phyloP scores from a whole-genome alignment of 1,140 invertebrate species.

The Sinonovacula constricta region DNA sequence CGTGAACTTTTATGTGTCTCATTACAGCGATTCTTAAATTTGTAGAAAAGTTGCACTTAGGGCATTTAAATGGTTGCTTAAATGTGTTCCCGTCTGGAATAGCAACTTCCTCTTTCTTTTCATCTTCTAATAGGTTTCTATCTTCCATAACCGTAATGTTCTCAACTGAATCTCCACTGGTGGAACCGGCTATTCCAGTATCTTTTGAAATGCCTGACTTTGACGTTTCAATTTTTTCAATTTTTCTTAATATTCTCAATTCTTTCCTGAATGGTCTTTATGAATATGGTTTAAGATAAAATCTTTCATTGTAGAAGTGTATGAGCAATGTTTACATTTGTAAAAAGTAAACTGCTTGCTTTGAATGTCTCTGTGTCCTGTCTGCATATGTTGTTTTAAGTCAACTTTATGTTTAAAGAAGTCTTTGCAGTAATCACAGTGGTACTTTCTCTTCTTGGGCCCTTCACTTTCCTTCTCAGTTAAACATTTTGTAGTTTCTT shows the following conservation, averaged over 20 bases:
- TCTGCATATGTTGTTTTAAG: slow-evolving; percentile 34
- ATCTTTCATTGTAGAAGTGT: slow-evolving; percentile 45
- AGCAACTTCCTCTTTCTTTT: slow-evolving; percentile 14
- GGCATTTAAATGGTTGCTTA: slow-evolving; percentile 40
- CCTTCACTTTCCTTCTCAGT: not conserved
- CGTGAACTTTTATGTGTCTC: slow-evolving; percentile 43
- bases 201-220: not conserved
- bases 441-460: slow-evolving; percentile 41
- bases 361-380: slow-evolving; percentile 33
- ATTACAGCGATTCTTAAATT: slow-evolving; percentile 35
- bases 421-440: slow-evolving; percentile 44
- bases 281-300: slow-evolving; percentile 19
- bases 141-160: too few relatives aligned
- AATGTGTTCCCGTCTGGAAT: slow-evolving; percentile 48
- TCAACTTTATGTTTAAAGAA: slow-evolving; percentile 44
- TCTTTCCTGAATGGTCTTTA: slow-evolving; percentile 23
- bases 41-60: slow-evolving; percentile 23
- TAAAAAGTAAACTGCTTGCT: slow-evolving; percentile 40
- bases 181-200: not conserved
- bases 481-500: too few relatives aligned
- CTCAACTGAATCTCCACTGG: too few relatives aligned
- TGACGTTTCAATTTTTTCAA: slow-evolving; percentile 27
- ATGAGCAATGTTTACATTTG: slow-evolving; percentile 47
- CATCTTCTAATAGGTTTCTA: not conserved
- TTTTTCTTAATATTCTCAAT: slow-evolving; percentile 35